phyloP scores from a whole-genome alignment of 1,140 invertebrate species.

The Drosophila nannoptera region DNA sequence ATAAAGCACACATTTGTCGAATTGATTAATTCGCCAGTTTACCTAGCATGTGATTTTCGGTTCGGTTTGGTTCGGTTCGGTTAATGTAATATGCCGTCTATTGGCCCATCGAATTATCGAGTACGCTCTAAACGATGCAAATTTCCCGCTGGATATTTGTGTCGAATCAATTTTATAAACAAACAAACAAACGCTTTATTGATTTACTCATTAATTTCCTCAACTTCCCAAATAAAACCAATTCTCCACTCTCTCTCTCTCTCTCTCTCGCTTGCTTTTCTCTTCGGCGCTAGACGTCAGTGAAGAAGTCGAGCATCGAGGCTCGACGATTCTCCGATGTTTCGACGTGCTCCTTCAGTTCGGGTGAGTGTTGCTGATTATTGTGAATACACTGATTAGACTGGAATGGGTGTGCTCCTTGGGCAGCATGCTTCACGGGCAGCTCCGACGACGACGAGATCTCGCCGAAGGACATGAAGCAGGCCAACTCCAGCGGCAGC shows the following conservation, averaged over 20 bases:
- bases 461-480: conserved; percentile 89
- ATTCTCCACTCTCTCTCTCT: no score
- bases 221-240: no score
- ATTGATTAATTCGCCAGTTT: conserved; percentile 58
- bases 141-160: conserved; percentile 32
- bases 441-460: conserved; percentile 86
- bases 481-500: conserved; percentile 87
- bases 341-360: conserved; percentile 95
- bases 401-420: conserved; percentile 70
- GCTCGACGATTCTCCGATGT: conserved; percentile 93
- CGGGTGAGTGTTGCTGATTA: conserved; percentile 81
- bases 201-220: no score
- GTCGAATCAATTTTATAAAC: background rate
- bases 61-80: background rate
- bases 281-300: conserved; percentile 46
- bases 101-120: conserved; percentile 62
- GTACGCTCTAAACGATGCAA: conserved; percentile 57
- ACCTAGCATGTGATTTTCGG: conserved; percentile 44
- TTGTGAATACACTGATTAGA: background rate
- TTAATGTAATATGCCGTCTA: conserved; percentile 25
- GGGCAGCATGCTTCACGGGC: conserved; percentile 89
- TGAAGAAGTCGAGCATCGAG: conserved; percentile 81
- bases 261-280: background rate
- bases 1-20: conserved; percentile 46
- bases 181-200: no score